Conservation (phyloP, 2,888 invertebrate species). For the Operophtera brumata region DNA sequence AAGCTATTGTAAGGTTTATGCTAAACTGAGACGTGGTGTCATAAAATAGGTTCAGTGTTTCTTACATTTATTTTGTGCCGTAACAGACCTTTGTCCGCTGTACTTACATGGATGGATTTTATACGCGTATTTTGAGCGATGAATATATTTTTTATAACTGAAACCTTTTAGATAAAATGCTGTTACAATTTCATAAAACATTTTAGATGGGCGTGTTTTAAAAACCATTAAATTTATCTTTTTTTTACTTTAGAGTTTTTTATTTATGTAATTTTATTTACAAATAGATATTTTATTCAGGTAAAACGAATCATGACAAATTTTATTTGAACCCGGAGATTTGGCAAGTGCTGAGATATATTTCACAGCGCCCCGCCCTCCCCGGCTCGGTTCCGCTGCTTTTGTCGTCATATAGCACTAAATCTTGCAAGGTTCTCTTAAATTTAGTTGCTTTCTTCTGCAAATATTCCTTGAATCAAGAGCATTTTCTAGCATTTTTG, state of each 20-base stretch:
- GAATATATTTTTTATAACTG: no score
- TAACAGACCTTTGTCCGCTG: constrained; percentile 5
- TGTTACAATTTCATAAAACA: no score
- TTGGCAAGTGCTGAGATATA: constrained; percentile 61
- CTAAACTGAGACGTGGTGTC: constrained; percentile 29
- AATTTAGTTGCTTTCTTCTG: constrained; percentile 60
- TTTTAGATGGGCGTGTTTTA: no score
- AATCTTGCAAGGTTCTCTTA: constrained; percentile 62
- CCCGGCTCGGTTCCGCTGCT: constrained; percentile 53
- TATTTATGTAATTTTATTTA: no score
- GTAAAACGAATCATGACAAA: constrained; percentile 43
- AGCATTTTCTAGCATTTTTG: constrained; percentile 18
- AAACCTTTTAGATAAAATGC: no score
- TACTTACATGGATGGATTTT: no score
- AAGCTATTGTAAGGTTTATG: constrained; percentile 30
- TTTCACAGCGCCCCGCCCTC: constrained; percentile 56
- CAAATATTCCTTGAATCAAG: constrained; percentile 22
- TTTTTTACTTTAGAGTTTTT: no score
- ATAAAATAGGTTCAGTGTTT: constrained; percentile 23
- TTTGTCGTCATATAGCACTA: constrained; percentile 66
- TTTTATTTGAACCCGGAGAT: constrained; percentile 50
- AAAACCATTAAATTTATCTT: no score
- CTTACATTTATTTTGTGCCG: constrained; percentile 9
- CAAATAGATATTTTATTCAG: constrained; percentile 9
- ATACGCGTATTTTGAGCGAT: no score